Evolutionary conservation across 2,113 vertebrate species (phyloP).

Genomic region (Perca schrenkii): DNA sequence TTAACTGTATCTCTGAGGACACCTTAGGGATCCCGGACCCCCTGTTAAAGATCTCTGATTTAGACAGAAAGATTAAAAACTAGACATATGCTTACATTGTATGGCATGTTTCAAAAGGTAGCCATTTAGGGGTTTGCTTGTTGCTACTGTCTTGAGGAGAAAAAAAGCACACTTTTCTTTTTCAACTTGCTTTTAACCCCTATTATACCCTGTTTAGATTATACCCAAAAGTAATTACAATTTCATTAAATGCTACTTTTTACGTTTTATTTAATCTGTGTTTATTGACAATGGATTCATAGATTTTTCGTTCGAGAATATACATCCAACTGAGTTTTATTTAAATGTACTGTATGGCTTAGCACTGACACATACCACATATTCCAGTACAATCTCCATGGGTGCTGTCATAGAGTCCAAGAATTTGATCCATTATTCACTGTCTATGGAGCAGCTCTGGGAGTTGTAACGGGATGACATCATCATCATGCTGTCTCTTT

Average conservation of each 20-base stretch:
- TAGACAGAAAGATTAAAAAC: background rate
- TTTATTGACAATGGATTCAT: background rate
- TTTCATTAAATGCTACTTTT: background rate
- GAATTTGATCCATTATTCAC: slow-evolving; percentile 50
- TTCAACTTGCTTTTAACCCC: background rate
- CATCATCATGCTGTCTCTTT: slow-evolving; percentile 16
- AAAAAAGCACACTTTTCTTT: background rate
- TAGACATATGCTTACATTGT: background rate
- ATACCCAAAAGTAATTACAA: background rate
- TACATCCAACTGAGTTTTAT: slow-evolving; percentile 7
- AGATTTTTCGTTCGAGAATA: background rate
- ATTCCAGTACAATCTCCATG: background rate
- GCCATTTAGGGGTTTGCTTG: background rate
- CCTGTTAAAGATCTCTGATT: too few relatives aligned
- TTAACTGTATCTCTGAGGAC: too few relatives aligned
- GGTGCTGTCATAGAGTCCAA: slow-evolving; percentile 18
- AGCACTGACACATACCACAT: background rate
- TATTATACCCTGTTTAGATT: background rate
- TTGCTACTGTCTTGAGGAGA: background rate
- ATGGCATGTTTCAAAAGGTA: background rate
- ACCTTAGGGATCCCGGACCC: too few relatives aligned
- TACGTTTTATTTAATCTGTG: too few relatives aligned
- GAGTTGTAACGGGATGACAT: slow-evolving; percentile 53
- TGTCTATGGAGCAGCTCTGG: slow-evolving; percentile 29
- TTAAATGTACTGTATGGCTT: background rate